A percentile compares a stretch with the other conserved stretches of the same genome.
Conservation (phyloP, 2,113 vertebrate species). For the Anoura caudifer region DNA sequence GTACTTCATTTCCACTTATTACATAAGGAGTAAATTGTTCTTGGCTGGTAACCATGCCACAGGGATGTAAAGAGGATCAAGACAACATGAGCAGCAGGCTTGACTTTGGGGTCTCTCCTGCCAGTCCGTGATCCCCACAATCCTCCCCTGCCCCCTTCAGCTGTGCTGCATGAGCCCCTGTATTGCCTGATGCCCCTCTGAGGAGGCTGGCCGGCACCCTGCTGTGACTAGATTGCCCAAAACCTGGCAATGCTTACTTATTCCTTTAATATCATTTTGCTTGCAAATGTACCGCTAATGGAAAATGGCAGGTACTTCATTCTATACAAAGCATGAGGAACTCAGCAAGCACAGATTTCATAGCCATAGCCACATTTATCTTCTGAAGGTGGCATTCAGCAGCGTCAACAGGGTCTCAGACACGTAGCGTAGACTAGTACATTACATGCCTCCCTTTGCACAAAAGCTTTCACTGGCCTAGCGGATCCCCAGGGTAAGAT, state of each 20-base stretch:
- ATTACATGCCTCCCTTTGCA: neutral
- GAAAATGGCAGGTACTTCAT: conserved; percentile 2
- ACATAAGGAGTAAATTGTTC: neutral
- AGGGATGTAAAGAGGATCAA: neutral
- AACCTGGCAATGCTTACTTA: neutral
- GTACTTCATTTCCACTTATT: neutral
- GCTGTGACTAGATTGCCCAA: neutral
- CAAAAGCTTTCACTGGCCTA: neutral
- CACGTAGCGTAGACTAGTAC: neutral
- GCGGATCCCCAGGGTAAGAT: neutral
- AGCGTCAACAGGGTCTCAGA: neutral
- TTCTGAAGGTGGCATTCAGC: neutral
- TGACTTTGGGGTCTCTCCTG: neutral
- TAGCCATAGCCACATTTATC: neutral
- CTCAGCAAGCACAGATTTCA: neutral
- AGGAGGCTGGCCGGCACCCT: neutral
- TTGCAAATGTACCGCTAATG: neutral
- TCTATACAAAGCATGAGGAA: neutral
- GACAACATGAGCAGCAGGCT: neutral
- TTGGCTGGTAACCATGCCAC: neutral
- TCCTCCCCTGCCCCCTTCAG: no score
- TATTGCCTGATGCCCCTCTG: rapidly evolving
- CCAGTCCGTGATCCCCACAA: neutral
- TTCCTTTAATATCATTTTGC: neutral
- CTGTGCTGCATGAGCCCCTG: neutral